These are phyloP conservation scores for Gobio occitaniae DNA, from an alignment of 2,797 vertebrate genomes.

Conservation along the genomic window DNA sequence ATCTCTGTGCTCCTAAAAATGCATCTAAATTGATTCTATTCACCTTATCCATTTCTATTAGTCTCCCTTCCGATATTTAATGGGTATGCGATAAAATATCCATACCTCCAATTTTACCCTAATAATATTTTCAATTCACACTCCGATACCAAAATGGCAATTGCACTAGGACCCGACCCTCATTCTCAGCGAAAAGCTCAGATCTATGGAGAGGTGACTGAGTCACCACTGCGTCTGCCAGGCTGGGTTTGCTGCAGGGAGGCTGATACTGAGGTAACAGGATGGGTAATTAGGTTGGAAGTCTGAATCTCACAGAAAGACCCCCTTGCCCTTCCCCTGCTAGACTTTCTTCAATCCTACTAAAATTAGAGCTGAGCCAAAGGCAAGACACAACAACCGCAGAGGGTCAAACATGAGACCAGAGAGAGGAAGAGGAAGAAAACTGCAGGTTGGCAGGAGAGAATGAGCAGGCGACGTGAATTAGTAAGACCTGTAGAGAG, in stretches of 20 bases:
- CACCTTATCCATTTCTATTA: not conserved
- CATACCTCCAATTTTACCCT: not conserved
- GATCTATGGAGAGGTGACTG: constrained; percentile 36
- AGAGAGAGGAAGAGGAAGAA: constrained; percentile 47
- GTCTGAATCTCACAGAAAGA: constrained; percentile 43
- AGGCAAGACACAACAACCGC: constrained; percentile 75
- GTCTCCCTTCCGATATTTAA: not conserved
- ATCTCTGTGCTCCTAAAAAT: not conserved
- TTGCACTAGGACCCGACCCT: constrained; percentile 1
- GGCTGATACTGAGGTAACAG: constrained; percentile 44
- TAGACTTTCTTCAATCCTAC: constrained; percentile 67
- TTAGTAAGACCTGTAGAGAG: constrained; percentile 46
- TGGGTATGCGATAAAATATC: constrained; percentile 16
- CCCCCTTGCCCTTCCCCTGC: constrained; percentile 58
- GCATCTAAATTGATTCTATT: not conserved
- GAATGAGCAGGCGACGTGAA: constrained; percentile 40
- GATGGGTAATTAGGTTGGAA: constrained; percentile 56
- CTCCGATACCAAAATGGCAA: constrained; percentile 25
- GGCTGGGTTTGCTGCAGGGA: constrained; percentile 33
- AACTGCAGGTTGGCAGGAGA: constrained; percentile 60
- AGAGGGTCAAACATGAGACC: constrained; percentile 61
- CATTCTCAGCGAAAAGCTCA: constrained; percentile 14
- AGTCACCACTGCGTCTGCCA: constrained; percentile 15
- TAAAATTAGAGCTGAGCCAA: constrained; percentile 79
- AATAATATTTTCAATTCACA: not conserved